Evolutionary conservation across 2,113 vertebrate species (phyloP).

Genomic region (Albula glossodonta): DNA sequence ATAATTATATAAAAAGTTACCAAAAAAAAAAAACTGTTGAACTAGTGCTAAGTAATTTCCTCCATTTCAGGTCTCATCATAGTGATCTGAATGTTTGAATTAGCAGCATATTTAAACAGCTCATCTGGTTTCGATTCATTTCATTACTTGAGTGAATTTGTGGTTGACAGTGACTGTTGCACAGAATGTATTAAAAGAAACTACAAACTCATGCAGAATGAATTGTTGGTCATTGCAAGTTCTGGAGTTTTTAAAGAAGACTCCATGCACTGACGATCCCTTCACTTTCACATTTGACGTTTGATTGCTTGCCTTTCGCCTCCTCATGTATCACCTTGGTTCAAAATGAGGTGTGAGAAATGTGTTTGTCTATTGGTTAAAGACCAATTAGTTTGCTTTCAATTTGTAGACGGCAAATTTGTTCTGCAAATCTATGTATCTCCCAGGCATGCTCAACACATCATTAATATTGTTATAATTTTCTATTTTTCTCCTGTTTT

Average conservation of each 20-base stretch:
- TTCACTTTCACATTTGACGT: neutral
- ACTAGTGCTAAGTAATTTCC: neutral
- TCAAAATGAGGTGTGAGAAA: neutral
- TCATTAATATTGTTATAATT: neutral
- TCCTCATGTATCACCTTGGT: neutral
- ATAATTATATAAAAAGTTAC: neutral
- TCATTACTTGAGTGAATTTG: conserved; percentile 3
- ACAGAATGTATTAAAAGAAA: neutral
- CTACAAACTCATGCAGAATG: neutral
- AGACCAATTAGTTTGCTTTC: neutral
- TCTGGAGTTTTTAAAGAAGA: neutral
- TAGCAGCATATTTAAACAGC: conserved; percentile 2
- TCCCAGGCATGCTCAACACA: neutral
- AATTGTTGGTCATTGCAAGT: neutral
- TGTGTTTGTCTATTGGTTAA: neutral
- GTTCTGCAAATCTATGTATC: neutral
- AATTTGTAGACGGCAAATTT: neutral
- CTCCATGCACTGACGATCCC: neutral
- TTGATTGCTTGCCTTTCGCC: neutral
- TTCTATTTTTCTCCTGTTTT: neutral
- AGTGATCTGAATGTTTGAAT: conserved; percentile 12
- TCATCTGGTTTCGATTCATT: neutral
- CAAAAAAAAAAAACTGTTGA: neutral
- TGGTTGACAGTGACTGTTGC: neutral
- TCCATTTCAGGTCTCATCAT: neutral